Percentiles rank a stretch among this genome's conserved stretches.
Evolutionary conservation across 37 sponge, comb jelly and placozoan genomes (phyloP).

Genomic region (Geodia barretti): DNA sequence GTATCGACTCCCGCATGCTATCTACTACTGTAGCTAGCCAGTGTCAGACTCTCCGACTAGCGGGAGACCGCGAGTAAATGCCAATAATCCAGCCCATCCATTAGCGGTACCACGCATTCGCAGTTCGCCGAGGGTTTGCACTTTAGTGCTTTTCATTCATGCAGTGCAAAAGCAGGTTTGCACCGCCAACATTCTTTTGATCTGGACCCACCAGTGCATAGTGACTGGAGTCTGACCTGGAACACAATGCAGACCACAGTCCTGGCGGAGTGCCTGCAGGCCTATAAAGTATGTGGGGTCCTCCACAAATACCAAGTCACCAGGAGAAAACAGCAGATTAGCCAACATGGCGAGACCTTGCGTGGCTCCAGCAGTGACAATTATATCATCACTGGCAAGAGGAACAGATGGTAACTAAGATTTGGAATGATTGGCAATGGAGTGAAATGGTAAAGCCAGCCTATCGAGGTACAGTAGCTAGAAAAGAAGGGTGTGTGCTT

Average conservation of each 20-base stretch:
- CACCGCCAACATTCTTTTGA: no score
- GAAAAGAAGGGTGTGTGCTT: not conserved
- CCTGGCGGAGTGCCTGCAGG: constrained; percentile 30
- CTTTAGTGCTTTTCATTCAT: no score
- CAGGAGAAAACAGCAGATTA: constrained; percentile 45
- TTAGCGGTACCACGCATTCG: no score
- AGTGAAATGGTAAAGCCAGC: not conserved
- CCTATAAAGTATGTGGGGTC: constrained; percentile 77
- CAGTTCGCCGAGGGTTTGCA: no score
- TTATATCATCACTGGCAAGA: constrained; percentile 53
- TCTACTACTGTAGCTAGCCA: no score
- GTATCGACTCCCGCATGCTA: no score
- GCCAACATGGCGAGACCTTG: constrained; percentile 56
- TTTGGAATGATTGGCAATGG: not conserved
- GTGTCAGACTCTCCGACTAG: no score
- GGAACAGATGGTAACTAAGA: not conserved
- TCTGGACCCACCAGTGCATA: no score
- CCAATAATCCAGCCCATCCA: no score
- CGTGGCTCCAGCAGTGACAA: constrained; percentile 75
- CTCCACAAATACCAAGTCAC: constrained; percentile 78
- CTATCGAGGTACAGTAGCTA: not conserved
- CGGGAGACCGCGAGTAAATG: no score
- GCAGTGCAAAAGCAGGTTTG: no score
- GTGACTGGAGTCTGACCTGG: constrained; percentile 3
- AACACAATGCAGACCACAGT: constrained; percentile 20